Base-by-base conservation (phyloP, 37 sponge, comb jelly and placozoan species). In the Amphimedon queenslandica region DNA sequence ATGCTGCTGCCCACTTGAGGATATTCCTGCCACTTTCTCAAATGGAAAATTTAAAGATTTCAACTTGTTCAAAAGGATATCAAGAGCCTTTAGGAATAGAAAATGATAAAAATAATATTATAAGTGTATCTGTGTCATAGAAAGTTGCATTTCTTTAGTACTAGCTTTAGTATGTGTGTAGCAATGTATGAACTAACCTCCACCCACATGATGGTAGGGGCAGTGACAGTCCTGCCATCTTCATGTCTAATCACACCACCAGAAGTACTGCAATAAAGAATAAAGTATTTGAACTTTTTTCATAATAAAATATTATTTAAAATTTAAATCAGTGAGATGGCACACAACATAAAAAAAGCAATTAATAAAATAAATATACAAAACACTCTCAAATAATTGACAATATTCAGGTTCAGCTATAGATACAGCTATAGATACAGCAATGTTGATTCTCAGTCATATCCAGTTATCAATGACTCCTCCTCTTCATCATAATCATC, bases 201-300 rank as follows among this genome's bases (percentile, higher is more conserved):
- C 25, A 95, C 90, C 96, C 96, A 95, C 93, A 95, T 88, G 13
- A 88, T 35, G 20, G 89, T 78, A n/a, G 96, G 96, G 4, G 89
- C 69, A n/a, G 96, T 95, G 24, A 92, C 89, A 35, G 74, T 80
- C 10, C 82, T 42, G 16, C 82, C 82, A 64, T 92, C 88, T 4
- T 42, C 25, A 42, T 67, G 58, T 3, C 82, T 41, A 30, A 57
- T 34, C 30, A 93, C 86, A 39, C 95, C 95, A 36, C 88, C 95
- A 23, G 31, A 73, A 24, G 95, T 92, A 41, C 92, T 93, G 63
- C 3, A 70, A 10, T 32, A 64, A 23, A n/a, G 18, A 57, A 47
- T 47, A 18, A 47, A 47, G 13, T 47, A 47, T 47, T 13, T 18
- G n/a, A n/a, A n/a, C n/a, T n/a, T n/a, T n/a, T n/a, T n/a, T n/a